phyloP scores from a whole-genome alignment of 2,113 vertebrate genomes.

The Protobothrops mucrosquamatus region DNA sequence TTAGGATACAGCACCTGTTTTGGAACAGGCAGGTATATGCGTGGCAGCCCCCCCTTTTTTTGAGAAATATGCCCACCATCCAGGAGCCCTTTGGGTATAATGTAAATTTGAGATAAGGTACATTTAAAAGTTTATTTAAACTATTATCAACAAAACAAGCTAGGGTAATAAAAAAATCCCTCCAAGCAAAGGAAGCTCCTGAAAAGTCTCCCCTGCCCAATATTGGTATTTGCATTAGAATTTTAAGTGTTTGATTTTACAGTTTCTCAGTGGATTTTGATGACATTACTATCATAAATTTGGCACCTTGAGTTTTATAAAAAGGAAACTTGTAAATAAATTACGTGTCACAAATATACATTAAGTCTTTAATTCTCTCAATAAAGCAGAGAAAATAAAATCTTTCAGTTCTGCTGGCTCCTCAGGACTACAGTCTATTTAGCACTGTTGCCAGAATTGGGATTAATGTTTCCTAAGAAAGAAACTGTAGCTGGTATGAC shows the following conservation, averaged over 20 bases:
- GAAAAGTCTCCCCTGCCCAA: not conserved
- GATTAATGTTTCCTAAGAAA: not conserved
- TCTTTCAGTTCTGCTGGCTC: not conserved
- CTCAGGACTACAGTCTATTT: not conserved
- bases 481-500: not conserved
- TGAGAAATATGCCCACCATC: not conserved
- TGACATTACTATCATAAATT: not conserved
- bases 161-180: not conserved
- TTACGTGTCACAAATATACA: not conserved
- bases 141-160: not conserved
- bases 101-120: not conserved
- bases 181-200: not conserved
- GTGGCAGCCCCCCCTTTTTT: not conserved
- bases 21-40: not conserved
- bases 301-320: not conserved
- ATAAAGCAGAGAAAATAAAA: not conserved
- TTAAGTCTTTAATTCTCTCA: not conserved
- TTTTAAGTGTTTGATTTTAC: not conserved
- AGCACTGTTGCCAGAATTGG: not conserved
- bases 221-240: not conserved
- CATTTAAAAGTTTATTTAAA: not conserved
- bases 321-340: not conserved
- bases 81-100: not conserved
- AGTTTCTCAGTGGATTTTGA: not conserved
- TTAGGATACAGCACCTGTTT: not conserved